These are phyloP conservation scores for Augiades crinisus DNA, from an alignment of 2,888 invertebrate genomes.

Conservation along the genomic window DNA sequence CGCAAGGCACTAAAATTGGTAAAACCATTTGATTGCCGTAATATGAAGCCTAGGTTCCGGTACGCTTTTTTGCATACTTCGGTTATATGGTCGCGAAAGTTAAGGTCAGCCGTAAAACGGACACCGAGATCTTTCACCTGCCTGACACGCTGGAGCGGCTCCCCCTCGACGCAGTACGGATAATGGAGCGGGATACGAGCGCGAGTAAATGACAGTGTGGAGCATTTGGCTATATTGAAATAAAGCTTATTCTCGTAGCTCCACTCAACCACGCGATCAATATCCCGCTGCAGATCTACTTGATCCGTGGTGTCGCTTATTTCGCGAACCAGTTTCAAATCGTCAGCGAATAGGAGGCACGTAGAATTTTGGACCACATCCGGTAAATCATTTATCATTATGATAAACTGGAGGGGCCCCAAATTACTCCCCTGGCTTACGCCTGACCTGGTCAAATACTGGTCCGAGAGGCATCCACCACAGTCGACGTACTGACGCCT, in stretches of 20 bases:
- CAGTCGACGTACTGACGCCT: constrained; percentile 8
- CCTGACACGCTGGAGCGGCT: background rate
- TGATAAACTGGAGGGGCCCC: constrained; percentile 7
- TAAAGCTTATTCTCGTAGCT: background rate
- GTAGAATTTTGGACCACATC: background rate
- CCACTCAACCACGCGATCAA: constrained; percentile 4
- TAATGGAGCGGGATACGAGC: background rate
- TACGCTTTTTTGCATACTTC: constrained; percentile 23
- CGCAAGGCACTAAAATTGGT: constrained; percentile 12
- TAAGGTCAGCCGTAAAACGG: background rate
- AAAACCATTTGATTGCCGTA: background rate
- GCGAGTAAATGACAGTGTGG: background rate
- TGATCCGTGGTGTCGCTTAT: background rate
- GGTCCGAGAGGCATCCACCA: background rate
- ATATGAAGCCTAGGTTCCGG: background rate
- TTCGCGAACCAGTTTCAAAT: constrained; percentile 6
- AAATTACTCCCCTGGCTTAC: constrained; percentile 13
- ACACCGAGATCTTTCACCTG: constrained; percentile 3
- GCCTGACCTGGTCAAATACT: constrained; percentile 2
- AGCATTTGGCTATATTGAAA: background rate
- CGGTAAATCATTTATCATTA: constrained; percentile 11
- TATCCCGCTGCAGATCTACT: constrained; percentile 6
- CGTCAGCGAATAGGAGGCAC: constrained; percentile 1
- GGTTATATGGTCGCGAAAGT: constrained; percentile 14
- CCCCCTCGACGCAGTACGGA: background rate